A percentile compares a stretch with the other conserved stretches of the same genome.
Evolutionary conservation across 2,888 invertebrate species (phyloP).

Genomic region (Chaitophorus viminalis): DNA sequence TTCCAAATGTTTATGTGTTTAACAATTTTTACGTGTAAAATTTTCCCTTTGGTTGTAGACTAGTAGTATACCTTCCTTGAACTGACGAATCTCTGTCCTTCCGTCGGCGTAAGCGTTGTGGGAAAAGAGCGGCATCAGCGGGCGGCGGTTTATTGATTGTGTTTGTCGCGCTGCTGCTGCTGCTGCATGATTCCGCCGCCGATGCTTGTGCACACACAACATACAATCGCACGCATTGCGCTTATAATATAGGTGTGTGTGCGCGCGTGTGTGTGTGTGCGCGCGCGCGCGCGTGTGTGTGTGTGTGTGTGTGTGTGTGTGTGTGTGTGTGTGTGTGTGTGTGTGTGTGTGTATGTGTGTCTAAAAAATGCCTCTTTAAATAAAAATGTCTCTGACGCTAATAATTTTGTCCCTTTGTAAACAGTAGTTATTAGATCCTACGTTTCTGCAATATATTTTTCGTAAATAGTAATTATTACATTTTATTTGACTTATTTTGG

Average conservation of each 20-base stretch:
- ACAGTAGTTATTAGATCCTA: not conserved
- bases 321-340: not conserved
- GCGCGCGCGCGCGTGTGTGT: too few relatives aligned
- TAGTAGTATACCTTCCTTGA: not conserved
- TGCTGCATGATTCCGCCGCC: not conserved
- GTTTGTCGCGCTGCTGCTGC: constrained; percentile 23
- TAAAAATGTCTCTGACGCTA: not conserved
- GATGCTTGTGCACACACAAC: not conserved
- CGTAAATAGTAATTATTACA: not conserved
- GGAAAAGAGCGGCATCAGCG: constrained; percentile 23
- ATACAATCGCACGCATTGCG: not conserved
- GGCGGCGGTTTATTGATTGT: constrained; percentile 44
- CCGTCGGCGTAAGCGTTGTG: not conserved
- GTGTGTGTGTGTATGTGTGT: not conserved
- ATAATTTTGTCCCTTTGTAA: not conserved
- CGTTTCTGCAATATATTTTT: not conserved
- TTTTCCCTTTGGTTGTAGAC: not conserved
- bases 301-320: not conserved
- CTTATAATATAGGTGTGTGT: not conserved
- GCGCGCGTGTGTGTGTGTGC: not conserved
- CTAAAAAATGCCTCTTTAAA: not conserved
- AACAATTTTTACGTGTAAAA: not conserved
- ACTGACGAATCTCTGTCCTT: constrained; percentile 22
- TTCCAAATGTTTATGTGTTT: not conserved
- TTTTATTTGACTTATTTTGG: not conserved